Evolutionary conservation across 1,140 invertebrate species (phyloP).

Genomic region (Platorchestia sp.): DNA sequence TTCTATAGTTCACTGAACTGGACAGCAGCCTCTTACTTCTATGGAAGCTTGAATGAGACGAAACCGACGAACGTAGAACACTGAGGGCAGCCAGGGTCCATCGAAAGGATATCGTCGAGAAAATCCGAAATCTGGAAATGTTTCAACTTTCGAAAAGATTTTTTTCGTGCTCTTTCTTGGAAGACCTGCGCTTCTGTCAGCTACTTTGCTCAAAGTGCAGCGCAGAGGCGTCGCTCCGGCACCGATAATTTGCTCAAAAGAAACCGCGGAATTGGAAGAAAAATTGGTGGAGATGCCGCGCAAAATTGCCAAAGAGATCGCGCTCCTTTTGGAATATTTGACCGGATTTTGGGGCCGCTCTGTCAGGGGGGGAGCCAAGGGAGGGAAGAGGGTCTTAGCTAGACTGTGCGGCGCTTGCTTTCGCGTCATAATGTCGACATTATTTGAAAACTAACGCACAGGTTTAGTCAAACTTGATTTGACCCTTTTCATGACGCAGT

Average conservation of each 20-base stretch:
- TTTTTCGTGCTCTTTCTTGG: not conserved
- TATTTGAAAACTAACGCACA: not conserved
- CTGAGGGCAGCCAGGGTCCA: conserved; percentile 1
- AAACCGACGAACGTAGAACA: not conserved
- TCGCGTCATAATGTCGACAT: not conserved
- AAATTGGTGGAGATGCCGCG: conserved; percentile 54
- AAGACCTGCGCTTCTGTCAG: not conserved
- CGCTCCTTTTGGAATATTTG: conserved; percentile 47
- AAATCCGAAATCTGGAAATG: not conserved
- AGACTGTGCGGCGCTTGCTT: not conserved
- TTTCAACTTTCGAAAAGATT: not conserved
- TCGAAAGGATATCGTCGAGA: not conserved
- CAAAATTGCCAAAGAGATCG: conserved; percentile 55
- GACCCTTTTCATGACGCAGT: not conserved
- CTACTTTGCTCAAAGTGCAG: conserved; percentile 46
- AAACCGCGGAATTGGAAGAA: conserved; percentile 54
- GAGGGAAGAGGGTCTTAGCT: too few relatives aligned
- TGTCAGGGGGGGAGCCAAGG: not conserved
- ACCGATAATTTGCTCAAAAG: conserved; percentile 53
- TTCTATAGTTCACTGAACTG: not conserved
- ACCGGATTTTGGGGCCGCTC: conserved; percentile 33
- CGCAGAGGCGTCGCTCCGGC: conserved; percentile 41
- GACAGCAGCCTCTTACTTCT: not conserved
- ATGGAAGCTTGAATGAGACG: not conserved
- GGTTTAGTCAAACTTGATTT: not conserved